Evolutionary conservation across 2,797 vertebrate species (phyloP).

Genomic region (Coendou prehensilis): DNA sequence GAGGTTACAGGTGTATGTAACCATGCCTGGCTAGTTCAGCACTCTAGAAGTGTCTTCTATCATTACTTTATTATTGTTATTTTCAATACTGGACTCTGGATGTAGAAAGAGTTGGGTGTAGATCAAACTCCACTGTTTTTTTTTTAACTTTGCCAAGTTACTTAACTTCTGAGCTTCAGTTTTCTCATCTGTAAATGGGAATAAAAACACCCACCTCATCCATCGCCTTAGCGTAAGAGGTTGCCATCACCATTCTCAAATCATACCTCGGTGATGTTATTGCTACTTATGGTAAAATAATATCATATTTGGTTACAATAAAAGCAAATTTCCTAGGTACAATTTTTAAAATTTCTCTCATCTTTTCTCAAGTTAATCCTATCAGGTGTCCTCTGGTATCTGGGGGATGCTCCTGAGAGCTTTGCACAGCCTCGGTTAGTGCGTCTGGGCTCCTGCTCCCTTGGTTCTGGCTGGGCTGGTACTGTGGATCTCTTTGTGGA

Average conservation of each 20-base stretch:
- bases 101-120: neutral
- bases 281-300: conserved; percentile 29
- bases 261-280: neutral
- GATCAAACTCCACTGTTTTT: neutral
- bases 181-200: conserved; percentile 25
- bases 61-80: neutral
- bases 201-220: neutral
- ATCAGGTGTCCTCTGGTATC: neutral
- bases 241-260: neutral
- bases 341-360: neutral
- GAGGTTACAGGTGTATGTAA: neutral
- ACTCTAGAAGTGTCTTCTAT: neutral
- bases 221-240: neutral
- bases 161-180: neutral
- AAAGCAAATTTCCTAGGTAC: neutral
- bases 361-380: neutral
- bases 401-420: neutral
- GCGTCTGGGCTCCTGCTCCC: neutral
- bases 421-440: neutral
- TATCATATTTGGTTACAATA: neutral
- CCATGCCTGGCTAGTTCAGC: neutral
- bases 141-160: neutral
- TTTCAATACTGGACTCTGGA: neutral
- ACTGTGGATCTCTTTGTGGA: neutral
- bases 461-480: neutral